Evolutionary conservation across 2,888 invertebrate species (phyloP), one percentile per base, ranked within the genome.

Genomic region (Yponomeuta cagnagella): DNA sequence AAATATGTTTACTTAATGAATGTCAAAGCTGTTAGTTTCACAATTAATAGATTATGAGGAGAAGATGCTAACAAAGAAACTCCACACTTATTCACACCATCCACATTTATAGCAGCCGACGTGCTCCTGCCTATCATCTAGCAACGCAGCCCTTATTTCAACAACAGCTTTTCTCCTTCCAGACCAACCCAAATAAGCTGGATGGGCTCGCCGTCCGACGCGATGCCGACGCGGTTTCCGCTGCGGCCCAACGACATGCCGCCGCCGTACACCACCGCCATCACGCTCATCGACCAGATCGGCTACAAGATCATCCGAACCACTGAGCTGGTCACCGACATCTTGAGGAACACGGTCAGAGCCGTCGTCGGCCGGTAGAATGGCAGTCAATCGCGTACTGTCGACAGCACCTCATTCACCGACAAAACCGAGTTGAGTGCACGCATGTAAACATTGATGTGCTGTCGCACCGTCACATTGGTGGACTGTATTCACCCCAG

Each of bases 251-350:
- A 79, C 2, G 76, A 76, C 10, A 72, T 85, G 6, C 80, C 82
- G 0, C 74, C 77, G 0, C 80, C 86, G 0, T 88, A 84, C 79
- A 83, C 90, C 71, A 90, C 92, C 1, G 88, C 90, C 70, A 87
- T 89, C 70, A 91, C 92, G 1, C 73, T 92, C 74, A 91, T 92
- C 75, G 92, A 92, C 76, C 89, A 90, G 74, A 90, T 93, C 73
- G 89, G 92, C 2, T 86, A 85, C 80, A 92, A 92, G 78, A 92
- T 93, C 74, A 91, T 91, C 72, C 79, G 82, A 73, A 93, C 93
- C 9, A 92, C 92, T 0, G 92, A 93, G 74, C 84, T 92, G 2
- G 88, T 93, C 65, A 89, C 89, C 0, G 92, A 90, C 65, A 76
- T 93, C 33, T 74, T 93, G 10, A 89, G 79, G 73, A 92, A 92